A percentile compares a stretch with the other conserved stretches of the same genome.
phyloP scores from a whole-genome alignment of 2,113 vertebrate species.

The Poeciliopsis occidentalis region DNA sequence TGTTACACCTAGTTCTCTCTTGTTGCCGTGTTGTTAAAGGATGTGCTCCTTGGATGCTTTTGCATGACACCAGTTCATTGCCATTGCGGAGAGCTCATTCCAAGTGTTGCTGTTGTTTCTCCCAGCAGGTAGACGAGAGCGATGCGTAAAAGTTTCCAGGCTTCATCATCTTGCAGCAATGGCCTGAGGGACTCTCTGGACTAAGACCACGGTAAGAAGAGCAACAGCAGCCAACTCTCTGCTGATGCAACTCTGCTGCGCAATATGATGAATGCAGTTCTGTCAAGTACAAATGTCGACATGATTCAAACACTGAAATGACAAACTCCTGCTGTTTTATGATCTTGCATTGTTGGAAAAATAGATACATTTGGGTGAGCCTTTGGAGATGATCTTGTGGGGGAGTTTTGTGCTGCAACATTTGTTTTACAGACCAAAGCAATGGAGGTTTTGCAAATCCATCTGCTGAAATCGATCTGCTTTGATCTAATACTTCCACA shows the following conservation, averaged over 20 bases:
- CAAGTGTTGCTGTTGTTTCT: slow-evolving; percentile 42
- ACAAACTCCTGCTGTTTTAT: background rate
- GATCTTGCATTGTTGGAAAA: too few relatives aligned
- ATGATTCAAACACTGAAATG: slow-evolving; percentile 13
- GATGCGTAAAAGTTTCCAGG: slow-evolving; percentile 75
- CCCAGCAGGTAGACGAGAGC: slow-evolving; percentile 73
- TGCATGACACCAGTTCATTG: background rate
- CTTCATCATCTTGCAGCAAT: slow-evolving; percentile 76
- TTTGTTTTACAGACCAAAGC: background rate
- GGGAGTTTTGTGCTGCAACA: background rate
- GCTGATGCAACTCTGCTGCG: slow-evolving; percentile 37
- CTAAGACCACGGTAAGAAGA: slow-evolving; percentile 79
- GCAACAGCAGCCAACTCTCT: slow-evolving; percentile 21
- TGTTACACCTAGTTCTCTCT: background rate
- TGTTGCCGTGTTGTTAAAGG: background rate
- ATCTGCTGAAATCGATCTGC: background rate
- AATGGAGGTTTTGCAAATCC: background rate
- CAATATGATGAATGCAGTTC: slow-evolving; percentile 15
- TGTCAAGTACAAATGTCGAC: slow-evolving; percentile 10
- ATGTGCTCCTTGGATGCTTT: background rate
- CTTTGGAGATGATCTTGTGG: background rate
- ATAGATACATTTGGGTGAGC: background rate
- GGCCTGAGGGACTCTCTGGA: slow-evolving; percentile 82
- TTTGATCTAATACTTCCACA: background rate
- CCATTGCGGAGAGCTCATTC: background rate